These are phyloP conservation scores for Chymomyza procnemis DNA, from an alignment of 2,888 invertebrate species.

Conservation along the genomic window DNA sequence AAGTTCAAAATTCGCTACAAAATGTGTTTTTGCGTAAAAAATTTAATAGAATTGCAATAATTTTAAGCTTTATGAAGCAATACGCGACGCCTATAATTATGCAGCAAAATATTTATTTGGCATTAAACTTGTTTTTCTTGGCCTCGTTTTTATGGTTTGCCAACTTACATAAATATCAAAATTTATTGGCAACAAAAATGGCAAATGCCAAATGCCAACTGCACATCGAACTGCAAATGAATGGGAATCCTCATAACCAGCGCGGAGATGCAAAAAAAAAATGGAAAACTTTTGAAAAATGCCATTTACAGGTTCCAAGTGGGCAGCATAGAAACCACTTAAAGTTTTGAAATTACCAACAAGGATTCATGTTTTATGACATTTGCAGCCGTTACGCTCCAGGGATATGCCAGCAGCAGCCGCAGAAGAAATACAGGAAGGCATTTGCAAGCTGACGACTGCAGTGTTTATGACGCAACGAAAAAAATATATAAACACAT, in stretches of 20 bases:
- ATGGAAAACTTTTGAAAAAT: conserved; percentile 20
- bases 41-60: too few species aligned
- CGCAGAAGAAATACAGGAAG: too few species aligned
- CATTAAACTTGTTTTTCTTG: not conserved
- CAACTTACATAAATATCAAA: conserved; percentile 10
- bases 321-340: conserved; percentile 17
- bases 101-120: conserved; percentile 39
- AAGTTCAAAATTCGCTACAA: not conserved
- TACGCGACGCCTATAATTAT: conserved; percentile 34
- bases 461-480: conserved; percentile 16
- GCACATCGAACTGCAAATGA: conserved; percentile 7
- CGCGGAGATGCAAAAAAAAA: conserved; percentile 1
- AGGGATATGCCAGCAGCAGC: not conserved
- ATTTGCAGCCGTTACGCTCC: conserved; percentile 15
- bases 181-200: conserved; percentile 33
- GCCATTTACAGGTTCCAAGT: conserved; percentile 13
- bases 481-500: not conserved
- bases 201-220: conserved; percentile 29
- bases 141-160: not conserved
- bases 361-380: conserved; percentile 17
- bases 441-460: conserved; percentile 32
- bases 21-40: too few species aligned
- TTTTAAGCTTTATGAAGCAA: not conserved
- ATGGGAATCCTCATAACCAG: not conserved
- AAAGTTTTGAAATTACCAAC: conserved; percentile 19